Evolutionary conservation across 2,113 vertebrate genomes (phyloP).

Genomic region (Muscicapa adusta): DNA sequence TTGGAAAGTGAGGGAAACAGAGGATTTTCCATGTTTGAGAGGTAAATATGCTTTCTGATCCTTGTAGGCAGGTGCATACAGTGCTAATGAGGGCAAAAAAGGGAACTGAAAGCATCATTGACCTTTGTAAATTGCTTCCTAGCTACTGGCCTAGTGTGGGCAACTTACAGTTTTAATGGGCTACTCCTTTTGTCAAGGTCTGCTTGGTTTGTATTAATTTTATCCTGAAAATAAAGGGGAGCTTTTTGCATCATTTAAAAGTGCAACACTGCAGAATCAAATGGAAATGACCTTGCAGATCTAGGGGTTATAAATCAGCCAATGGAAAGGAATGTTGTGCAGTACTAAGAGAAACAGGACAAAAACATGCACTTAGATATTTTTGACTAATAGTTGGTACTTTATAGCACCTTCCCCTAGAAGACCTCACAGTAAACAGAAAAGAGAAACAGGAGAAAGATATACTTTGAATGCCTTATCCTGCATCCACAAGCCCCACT

Average conservation of each 20-base stretch:
- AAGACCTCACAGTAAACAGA: not conserved
- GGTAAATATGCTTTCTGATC: not conserved
- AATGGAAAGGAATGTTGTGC: not conserved
- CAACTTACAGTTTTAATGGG: not conserved
- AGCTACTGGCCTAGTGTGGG: not conserved
- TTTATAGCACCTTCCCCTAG: not conserved
- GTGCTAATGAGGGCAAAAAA: not conserved
- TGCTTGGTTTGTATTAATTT: constrained; percentile 12
- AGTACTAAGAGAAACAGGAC: not conserved
- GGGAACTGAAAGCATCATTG: not conserved
- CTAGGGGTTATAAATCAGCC: constrained; percentile 24
- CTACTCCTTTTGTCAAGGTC: constrained; percentile 24
- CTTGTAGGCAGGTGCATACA: not conserved
- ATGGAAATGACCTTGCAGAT: constrained; percentile 52
- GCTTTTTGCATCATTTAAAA: constrained; percentile 25
- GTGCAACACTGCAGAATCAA: constrained; percentile 33
- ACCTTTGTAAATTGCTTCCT: constrained; percentile 5
- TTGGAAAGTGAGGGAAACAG: not conserved
- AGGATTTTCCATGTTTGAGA: not conserved
- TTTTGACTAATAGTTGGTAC: not conserved
- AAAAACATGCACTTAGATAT: not conserved
- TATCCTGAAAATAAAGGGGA: constrained; percentile 23
- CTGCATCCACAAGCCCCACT: not conserved
- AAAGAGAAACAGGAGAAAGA: not conserved
- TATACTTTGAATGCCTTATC: not conserved